Conservation (phyloP, 30 jellyfish, hydroid and myxozoan genomes). For the Cassiopea xamachana region DNA sequence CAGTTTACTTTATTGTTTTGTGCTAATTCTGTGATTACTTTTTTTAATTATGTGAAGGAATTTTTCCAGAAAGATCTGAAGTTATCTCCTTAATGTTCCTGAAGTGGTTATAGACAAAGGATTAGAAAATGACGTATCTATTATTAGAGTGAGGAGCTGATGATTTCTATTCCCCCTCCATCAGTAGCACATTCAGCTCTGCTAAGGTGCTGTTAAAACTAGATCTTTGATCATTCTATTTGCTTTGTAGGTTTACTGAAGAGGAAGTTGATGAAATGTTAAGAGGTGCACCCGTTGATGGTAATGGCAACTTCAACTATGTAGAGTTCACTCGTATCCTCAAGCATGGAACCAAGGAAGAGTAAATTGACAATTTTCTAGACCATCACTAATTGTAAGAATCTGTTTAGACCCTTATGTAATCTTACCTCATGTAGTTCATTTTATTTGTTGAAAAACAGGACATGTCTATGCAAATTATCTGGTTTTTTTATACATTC, state of each 20-base stretch:
- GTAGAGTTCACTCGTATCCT: conserved; percentile 96
- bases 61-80: too few species aligned
- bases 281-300: conserved; percentile 95
- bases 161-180: too few species aligned
- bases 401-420: conserved; percentile 19
- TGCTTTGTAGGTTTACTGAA: conserved; percentile 83
- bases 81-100: too few species aligned
- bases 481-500: conserved; percentile 38
- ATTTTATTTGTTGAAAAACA: conserved; percentile 54
- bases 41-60: too few species aligned
- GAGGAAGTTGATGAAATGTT: conserved; percentile 94
- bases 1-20: too few species aligned
- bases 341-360: conserved; percentile 99
- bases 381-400: conserved; percentile 35
- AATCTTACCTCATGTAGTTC: conserved; percentile 22
- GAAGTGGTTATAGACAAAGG: too few species aligned
- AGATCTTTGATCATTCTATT: not conserved
- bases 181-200: too few species aligned
- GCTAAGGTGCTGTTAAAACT: not conserved
- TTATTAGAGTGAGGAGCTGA: too few species aligned
- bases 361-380: conserved; percentile 57
- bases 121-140: too few species aligned
- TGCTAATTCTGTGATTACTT: too few species aligned
- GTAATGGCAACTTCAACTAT: conserved; percentile 90
- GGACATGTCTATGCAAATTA: conserved; percentile 59